These are phyloP conservation scores for Heterodera schachtii DNA, from an alignment of 1,140 invertebrate species.

Conservation along the genomic window DNA sequence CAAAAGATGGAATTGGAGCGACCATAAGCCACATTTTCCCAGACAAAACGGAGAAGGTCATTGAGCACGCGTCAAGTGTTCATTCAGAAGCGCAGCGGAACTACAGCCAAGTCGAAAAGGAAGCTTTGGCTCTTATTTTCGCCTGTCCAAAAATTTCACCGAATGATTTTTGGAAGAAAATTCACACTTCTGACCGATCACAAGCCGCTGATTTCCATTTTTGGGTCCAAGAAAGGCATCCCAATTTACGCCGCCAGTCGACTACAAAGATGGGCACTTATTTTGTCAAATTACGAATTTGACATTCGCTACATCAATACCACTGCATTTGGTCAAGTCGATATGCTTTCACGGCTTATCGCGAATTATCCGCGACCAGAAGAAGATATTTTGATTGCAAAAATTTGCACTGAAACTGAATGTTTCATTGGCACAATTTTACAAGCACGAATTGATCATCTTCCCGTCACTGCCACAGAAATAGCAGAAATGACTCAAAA, in stretches of 20 bases:
- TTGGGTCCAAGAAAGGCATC: neutral
- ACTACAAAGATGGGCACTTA: too few relatives aligned
- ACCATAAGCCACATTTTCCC: conserved; percentile 37
- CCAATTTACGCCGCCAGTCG: neutral
- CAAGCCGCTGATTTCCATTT: conserved; percentile 33
- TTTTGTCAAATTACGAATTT: too few relatives aligned
- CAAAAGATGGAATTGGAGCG: conserved; percentile 56
- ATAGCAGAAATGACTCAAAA: too few relatives aligned
- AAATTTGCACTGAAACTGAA: too few relatives aligned
- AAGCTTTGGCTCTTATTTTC: neutral
- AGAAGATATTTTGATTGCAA: too few relatives aligned
- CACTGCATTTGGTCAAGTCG: too few relatives aligned
- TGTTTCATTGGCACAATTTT: too few relatives aligned
- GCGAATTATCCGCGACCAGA: too few relatives aligned
- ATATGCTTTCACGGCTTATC: too few relatives aligned
- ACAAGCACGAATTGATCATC: too few relatives aligned
- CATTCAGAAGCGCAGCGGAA: conserved; percentile 67
- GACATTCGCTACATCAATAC: too few relatives aligned
- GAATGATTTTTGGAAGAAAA: conserved; percentile 68
- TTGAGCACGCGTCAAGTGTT: neutral
- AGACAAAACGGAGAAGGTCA: neutral
- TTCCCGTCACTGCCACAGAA: too few relatives aligned
- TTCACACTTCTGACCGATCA: conserved; percentile 69
- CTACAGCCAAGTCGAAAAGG: conserved; percentile 64
- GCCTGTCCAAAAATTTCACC: conserved; percentile 65